Percentiles rank a stretch among this genome's conserved stretches.
These are phyloP conservation scores for Pelmatolapia mariae DNA, from an alignment of 2,113 vertebrate species.

Conservation along the genomic window DNA sequence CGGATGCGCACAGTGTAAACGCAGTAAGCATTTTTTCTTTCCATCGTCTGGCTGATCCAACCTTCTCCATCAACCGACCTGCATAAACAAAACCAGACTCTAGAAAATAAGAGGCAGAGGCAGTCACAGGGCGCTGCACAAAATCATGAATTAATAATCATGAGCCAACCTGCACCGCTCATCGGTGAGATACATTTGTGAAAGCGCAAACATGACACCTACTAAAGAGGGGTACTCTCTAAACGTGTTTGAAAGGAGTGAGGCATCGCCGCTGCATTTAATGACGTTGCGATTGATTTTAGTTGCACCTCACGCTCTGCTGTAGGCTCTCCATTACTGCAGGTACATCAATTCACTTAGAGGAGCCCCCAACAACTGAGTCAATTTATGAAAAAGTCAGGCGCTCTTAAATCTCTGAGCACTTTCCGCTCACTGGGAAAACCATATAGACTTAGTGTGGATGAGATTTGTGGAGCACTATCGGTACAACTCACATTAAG, in stretches of 20 bases:
- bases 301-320: not conserved
- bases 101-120: not conserved
- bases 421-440: not conserved
- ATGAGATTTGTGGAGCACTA: not conserved
- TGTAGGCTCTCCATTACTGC: not conserved
- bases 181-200: not conserved
- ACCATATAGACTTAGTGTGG: not conserved
- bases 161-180: not conserved
- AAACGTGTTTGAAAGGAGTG: not conserved
- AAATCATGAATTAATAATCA: not conserved
- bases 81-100: not conserved
- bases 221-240: not conserved
- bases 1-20: conserved; percentile 79
- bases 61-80: not conserved
- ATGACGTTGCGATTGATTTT: not conserved
- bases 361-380: not conserved
- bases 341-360: not conserved
- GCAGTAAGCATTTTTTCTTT: conserved; percentile 68
- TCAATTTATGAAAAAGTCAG: not conserved
- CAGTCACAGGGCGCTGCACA: not conserved
- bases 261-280: not conserved
- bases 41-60: not conserved
- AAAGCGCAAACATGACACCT: not conserved
- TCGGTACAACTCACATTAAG: conserved; percentile 1
- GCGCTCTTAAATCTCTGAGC: not conserved